Conservation (phyloP, 2,888 invertebrate species). For the Hipparchia semele region DNA sequence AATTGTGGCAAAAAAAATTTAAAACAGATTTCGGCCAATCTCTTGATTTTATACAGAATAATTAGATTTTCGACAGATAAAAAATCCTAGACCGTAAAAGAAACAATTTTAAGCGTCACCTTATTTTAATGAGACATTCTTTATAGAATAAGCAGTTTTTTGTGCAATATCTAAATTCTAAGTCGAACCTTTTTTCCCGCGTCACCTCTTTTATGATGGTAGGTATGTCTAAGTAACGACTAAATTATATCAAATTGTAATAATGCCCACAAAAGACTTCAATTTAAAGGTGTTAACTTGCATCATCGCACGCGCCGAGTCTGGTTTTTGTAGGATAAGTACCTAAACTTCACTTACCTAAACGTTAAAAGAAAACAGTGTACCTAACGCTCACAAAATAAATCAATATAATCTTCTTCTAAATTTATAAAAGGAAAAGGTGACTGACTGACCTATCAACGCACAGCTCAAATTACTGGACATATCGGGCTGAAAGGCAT, state of each 20-base stretch:
- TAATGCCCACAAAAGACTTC: constrained; percentile 10
- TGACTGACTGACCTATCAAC: too few relatives aligned
- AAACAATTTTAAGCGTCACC: constrained; percentile 35
- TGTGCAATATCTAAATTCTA: constrained; percentile 31
- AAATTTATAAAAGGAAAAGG: too few relatives aligned
- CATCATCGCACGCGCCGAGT: background rate
- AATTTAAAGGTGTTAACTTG: background rate
- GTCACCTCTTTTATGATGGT: constrained; percentile 28
- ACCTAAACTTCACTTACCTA: background rate
- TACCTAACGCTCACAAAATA: background rate
- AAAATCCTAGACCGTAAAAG: constrained; percentile 31
- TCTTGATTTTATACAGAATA: constrained; percentile 24
- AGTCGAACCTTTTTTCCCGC: constrained; percentile 34
- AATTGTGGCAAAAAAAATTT: constrained; percentile 12
- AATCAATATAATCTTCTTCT: too few relatives aligned
- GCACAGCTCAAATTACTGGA: too few relatives aligned
- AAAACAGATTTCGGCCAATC: constrained; percentile 23
- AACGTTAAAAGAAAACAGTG: background rate
- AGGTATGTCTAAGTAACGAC: constrained; percentile 32
- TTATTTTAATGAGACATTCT: constrained; percentile 37
- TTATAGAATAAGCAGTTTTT: constrained; percentile 25
- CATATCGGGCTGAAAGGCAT: too few relatives aligned
- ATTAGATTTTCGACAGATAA: constrained; percentile 25
- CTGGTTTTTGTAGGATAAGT: background rate
- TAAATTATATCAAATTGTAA: constrained; percentile 44